phyloP scores from a whole-genome alignment of 2,113 vertebrate genomes.

The Hippocampus abdominalis region DNA sequence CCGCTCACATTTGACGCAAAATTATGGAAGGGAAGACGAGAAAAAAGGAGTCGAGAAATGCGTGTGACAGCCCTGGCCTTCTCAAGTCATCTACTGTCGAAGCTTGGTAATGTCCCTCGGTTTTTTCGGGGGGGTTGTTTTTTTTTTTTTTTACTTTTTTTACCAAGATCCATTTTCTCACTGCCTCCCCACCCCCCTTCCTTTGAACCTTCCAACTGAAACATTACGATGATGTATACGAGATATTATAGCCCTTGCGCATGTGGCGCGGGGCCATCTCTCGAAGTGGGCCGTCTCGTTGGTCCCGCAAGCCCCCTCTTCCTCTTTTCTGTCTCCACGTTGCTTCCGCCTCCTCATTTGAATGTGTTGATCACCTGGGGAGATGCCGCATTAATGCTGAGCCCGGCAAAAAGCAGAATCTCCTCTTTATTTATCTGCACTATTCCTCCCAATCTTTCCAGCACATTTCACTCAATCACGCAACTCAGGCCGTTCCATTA shows the following conservation, averaged over 20 bases:
- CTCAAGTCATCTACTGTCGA: constrained; percentile 62
- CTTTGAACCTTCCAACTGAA: constrained; percentile 68
- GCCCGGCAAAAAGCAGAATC: constrained; percentile 63
- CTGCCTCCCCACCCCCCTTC: constrained; percentile 29
- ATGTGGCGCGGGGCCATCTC: constrained; percentile 58
- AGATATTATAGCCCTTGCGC: constrained; percentile 61
- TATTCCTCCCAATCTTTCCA: constrained; percentile 73
- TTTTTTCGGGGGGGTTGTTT: constrained; percentile 27
- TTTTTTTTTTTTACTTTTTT: constrained; percentile 21
- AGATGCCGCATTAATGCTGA: constrained; percentile 73
- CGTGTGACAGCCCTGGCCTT: constrained; percentile 56
- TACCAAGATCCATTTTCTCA: constrained; percentile 51
- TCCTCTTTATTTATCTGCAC: constrained; percentile 73
- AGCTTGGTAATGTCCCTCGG: constrained; percentile 64
- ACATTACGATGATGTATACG: constrained; percentile 73
- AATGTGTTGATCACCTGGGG: constrained; percentile 73
- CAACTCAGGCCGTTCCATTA: constrained; percentile 74
- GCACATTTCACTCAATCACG: constrained; percentile 76
- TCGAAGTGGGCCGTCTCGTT: constrained; percentile 55
- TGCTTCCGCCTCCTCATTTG: constrained; percentile 51
- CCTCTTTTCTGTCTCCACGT: constrained; percentile 44
- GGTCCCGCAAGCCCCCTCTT: not conserved
- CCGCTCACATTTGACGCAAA: constrained; percentile 62
- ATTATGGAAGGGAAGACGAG: constrained; percentile 63
- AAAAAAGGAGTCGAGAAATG: constrained; percentile 53